Base-by-base conservation (phyloP, 2,888 invertebrate species). In the Meandrusa payeni region DNA sequence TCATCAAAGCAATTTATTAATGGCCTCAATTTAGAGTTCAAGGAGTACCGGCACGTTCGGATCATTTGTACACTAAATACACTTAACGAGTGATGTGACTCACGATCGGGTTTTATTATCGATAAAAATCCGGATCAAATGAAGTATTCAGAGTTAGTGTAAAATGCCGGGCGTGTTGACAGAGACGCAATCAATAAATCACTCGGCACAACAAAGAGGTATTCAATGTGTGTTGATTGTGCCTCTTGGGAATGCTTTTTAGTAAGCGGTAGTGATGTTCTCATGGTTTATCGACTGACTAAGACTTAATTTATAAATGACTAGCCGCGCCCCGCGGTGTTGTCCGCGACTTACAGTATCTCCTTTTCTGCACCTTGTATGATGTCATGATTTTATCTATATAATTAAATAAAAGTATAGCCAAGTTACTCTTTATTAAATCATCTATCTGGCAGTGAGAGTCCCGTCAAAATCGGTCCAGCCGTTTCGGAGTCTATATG, bases 131-230 rank as follows among this genome's bases (percentile, higher is more conserved):
- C 81, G 82, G 82, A 83, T 85, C 85, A 86, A 86, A 87, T 86
- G 87, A 87, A 85, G 86, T 86, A 87, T 86, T 87, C 83, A 86
- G 65, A 57, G 60, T 61, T 58, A 68, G 75, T 76, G 76, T 56
- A 74, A 75, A 76, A 66, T 78, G 76, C 76, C 76, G 68, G 76
- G 68, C 62, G 77, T 86, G 87, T 86, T 87, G 87, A 87, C 87
- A 87, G 86, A 85, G 80, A 79, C 75, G 83, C 77, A 80, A 83
- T 87, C 87, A 85, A 87, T 87, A 87, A 87, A 87, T 87, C 86
- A 87, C 82, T 83, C 75, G 74, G 66, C 58, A 57, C 67, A 64
- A 85, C 81, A 86, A 85, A 79, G 80, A 72, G 67, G 73, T 69
- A 76, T 80, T 87, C 81, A 86, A 85, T 86, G 85, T 83, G 83